Percentiles rank a stretch among this genome's conserved stretches.
phyloP scores from a whole-genome alignment of 2,888 invertebrate species.

The Drosophila stalkeri region DNA sequence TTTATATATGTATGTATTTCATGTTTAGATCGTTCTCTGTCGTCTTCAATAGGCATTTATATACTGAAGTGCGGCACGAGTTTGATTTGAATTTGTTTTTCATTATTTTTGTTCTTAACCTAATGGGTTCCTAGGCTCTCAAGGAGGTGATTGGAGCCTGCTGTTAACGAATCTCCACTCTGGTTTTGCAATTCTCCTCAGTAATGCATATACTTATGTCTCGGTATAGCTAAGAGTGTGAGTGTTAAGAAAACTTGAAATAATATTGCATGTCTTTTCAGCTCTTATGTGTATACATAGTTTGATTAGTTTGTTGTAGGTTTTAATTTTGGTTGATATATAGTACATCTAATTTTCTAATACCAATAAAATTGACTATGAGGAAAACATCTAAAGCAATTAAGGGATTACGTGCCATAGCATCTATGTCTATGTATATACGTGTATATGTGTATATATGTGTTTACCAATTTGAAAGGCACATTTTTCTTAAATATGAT shows the following conservation, averaged over 20 bases:
- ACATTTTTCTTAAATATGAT: constrained; percentile 46
- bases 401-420: constrained; percentile 28
- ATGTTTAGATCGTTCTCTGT: constrained; percentile 22
- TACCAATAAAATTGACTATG: constrained; percentile 55
- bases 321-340: constrained; percentile 22
- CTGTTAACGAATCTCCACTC: constrained; percentile 22
- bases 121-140: constrained; percentile 25
- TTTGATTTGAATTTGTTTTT: constrained; percentile 17
- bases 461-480: constrained; percentile 57
- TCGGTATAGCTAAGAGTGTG: constrained; percentile 45
- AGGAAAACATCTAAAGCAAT: constrained; percentile 35
- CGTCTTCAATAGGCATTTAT: not conserved
- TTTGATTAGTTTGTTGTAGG: constrained; percentile 40
- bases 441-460: constrained; percentile 12
- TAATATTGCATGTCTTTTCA: constrained; percentile 64
- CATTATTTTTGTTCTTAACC: constrained; percentile 15
- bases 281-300: constrained; percentile 50
- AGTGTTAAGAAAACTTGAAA: constrained; percentile 65
- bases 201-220: constrained; percentile 33
- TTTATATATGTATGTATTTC: constrained; percentile 19
- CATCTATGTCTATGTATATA: constrained; percentile 15
- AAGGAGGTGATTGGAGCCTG: constrained; percentile 34
- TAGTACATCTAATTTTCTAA: constrained; percentile 37
- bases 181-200: constrained; percentile 17
- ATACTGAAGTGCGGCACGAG: constrained; percentile 35